Evolutionary conservation across 1,140 invertebrate genomes (phyloP), one percentile per base, ranked within the genome.

Genomic region (Latrodectus geometricus): DNA sequence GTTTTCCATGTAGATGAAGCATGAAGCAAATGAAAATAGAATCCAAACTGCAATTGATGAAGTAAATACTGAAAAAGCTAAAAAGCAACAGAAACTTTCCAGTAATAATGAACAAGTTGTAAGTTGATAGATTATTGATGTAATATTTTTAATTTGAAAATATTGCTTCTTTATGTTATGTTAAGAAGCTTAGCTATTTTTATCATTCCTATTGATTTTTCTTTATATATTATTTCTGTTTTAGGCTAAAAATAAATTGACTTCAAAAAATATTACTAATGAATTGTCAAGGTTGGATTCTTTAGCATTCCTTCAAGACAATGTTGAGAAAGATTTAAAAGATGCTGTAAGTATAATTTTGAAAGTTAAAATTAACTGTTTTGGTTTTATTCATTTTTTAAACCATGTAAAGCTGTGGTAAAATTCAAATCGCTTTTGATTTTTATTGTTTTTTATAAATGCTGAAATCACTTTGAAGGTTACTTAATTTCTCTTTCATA

Each of bases 291-390:
- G 68, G 8, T 17, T 86, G n/a, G 82, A 80, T 81, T 84, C 82
- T n/a, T 91, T 93, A 20, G 90, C 89, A 68, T 78, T 92, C 0
- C 92, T 92, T 81, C 91, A 93, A 88, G 91, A 92, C 48, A 92
- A 94, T 90, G 89, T 94, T 15, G 90, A 91, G 49, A 92, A 90
- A 90, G 92, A 92, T 92, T 90, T 88, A 90, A 87, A 87, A 82
- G 86, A 89, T 89, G 76, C 89, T 52, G 83, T 70, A 66, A 73
- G 82, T 88, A 56, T 76, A 76, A 12, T 80, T 69, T 72, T 35
- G n/a, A 70, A 21, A 35, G 35, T 35, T 35, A 35, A 35, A 35
- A 35, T 35, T 35, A 35, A 35, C 5, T 35, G 5, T 35, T 35
- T 35, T 35, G 35, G 35, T 35, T 35, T 35, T 5, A 35, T 35